phyloP scores from a whole-genome alignment of 2,888 invertebrate genomes.

The Hyles lineata region DNA sequence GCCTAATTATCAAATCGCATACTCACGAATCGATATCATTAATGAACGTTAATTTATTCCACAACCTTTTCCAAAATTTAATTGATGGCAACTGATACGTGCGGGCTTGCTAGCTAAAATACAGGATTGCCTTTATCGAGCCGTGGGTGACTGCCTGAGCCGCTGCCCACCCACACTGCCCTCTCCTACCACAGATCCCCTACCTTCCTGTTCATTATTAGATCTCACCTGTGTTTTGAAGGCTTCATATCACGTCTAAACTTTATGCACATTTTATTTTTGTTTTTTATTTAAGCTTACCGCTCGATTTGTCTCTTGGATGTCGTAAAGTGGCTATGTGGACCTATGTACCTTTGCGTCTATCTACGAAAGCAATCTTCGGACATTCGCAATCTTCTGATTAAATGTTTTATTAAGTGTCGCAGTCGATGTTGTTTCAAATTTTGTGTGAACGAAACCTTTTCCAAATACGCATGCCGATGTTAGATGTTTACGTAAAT shows the following conservation, averaged over 20 bases:
- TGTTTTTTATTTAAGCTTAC: constrained; percentile 64
- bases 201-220: constrained; percentile 64
- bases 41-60: constrained; percentile 61
- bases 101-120: constrained; percentile 74
- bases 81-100: constrained; percentile 66
- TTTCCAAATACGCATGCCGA: constrained; percentile 60
- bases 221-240: constrained; percentile 62
- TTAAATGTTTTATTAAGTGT: constrained; percentile 38
- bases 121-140: constrained; percentile 74
- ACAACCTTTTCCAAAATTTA: constrained; percentile 61
- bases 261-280: constrained; percentile 66
- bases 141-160: constrained; percentile 83
- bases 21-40: constrained; percentile 64
- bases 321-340: constrained; percentile 61
- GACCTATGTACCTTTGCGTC: constrained; percentile 53
- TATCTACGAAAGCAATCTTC: constrained; percentile 56
- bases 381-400: constrained; percentile 40
- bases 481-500: constrained; percentile 64
- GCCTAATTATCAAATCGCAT: constrained; percentile 59
- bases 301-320: constrained; percentile 67
- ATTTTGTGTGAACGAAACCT: constrained; percentile 46
- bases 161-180: constrained; percentile 67
- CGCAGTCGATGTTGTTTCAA: constrained; percentile 46
- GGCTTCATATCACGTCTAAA: constrained; percentile 67
- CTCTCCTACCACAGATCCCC: constrained; percentile 65